Base-by-base conservation (phyloP, 2,888 invertebrate genomes). In the Agrotis puta region DNA sequence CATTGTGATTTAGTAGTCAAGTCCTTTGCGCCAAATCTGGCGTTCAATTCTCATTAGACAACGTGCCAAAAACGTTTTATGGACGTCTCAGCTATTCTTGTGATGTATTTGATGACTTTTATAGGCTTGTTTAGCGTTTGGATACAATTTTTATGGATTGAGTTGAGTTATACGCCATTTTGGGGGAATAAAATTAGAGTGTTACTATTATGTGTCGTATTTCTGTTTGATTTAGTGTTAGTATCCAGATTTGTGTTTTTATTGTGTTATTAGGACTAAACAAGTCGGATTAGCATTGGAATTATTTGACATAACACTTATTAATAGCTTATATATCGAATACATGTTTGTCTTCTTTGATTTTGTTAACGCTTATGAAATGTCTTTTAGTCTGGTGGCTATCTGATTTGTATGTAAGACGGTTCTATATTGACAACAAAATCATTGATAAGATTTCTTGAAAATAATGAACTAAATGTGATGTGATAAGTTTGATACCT, bases 1-100 rank as follows among this genome's bases (percentile, higher is more conserved):
- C 74, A 85, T 82, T 79, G 78, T 83, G 73, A 70, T 80, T 58
- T 64, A 74, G 74, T 84, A 84, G 78, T 82, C n/a, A 45, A 67
- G 50, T 57, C 63, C 63, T 74, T 62, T n/a, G 76, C 73, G 74
- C 87, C 86, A 85, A 85, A 85, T 85, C 77, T 76, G 81, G 82
- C 81, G 39, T 70, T 69, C 61, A n/a, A 24, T 39, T 66, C 68
- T 53, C 66, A 59, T 74, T 62, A 53, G 47, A 70, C 39, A 48
- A 3, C 45, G 50, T 72, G 71, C 82, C 74, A 82, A 74, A 65
- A 64, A 48, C 33, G 58, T 71, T 64, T 63, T 64, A 73, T 76
- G 58, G 54, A 18, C 54, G 58, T 74, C 56, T 54, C 56, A 51
- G 62, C 62, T 63, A 68, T 72, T 68, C 33, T 51, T 58, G 43